Evolutionary conservation across 2,888 invertebrate genomes (phyloP), one percentile per base, ranked within the genome.

Genomic region (Trimorus sp.): DNA sequence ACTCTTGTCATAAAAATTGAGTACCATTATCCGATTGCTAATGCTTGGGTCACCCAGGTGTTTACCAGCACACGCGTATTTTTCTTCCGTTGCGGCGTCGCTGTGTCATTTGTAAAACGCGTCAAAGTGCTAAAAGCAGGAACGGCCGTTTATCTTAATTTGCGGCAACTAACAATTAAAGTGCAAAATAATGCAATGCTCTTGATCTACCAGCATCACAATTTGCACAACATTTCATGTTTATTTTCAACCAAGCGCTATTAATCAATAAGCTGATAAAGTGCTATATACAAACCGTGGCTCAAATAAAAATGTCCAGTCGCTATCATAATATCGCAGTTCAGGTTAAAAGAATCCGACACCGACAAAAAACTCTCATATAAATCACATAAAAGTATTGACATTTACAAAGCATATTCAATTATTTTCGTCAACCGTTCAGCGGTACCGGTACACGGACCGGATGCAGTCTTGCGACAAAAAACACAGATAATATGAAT

Each of bases 261-360:
- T 78, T 78, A 78, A 78, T 78, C 77, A 71, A 78, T 78, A 78
- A 78, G 65, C 77, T 71, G 77, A 78, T 78, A 78, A 71, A 78
- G 59, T 59, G 59, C 65, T 78, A 65, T 65, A 71, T 65, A 63
- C 77, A 40, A 65, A 53, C 59, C 65, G 65, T 65, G 63, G 51
- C 48, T 77, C 58, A 54, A 77, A 77, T 70, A 63, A 70, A 70
- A 77, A 63, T 58, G 42, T 63, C 65, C 58, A 40, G 37, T 56
- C 70, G 65, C 36, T 70, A 65, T 77, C 70, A 45, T 15, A 71
- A 59, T 51, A 63, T 48, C 42, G n/a, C n/a, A 16, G 48, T 49
- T 8, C 63, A 63, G 42, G 63, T 63, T 62, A 58, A 70, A 69
- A 63, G 58, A 49, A 74, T 56, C 58, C n/a, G 37, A 54, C 9